Evolutionary conservation across 1,140 invertebrate species (phyloP), one percentile per base, ranked within the genome.

Genomic region (Drosophila varians): DNA sequence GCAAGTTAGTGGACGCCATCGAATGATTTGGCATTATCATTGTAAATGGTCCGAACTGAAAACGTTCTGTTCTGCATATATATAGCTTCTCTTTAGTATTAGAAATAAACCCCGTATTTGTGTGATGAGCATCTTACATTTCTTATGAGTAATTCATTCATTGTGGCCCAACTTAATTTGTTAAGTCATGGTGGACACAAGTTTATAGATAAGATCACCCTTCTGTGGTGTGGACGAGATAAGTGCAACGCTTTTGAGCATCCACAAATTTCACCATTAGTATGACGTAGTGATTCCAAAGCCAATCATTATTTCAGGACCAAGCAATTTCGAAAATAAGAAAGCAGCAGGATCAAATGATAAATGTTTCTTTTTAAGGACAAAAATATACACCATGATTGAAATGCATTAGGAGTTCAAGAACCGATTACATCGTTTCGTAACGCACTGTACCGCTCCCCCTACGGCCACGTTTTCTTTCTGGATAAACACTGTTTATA

Each of bases 1-100:
- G 97, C 92, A 95, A 96, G 92, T 95, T 98, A 86, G 95, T 98
- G 56, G 97, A 99, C 92, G 70, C 49, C 31, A 83, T 90, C 31
- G 89, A 90, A 19, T 89, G 31, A 75, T 19, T 1, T 9, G 19
- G 25, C 8, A 47, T 18, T 12, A 57, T 64, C 57, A 65, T 62
- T 40, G 57, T 62, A 57, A 65, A 62, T 26, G 56, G 14, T 21
- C 21, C 28, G 9, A 16, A 61, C 1, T 7, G 28, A 42, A 28
- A 12, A n/a, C n/a, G n/a, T n/a, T 49, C 1, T 23, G 21, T 16
- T 18, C 23, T 43, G 48, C 25, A 52, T 66, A 68, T 66, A 53
- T 68, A 66, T 66, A 66, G 52, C n/a, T 12, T 7, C 60, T 53
- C 0, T 38, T 28, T 18, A 31, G 23, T 31, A 11, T 48, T 28